Conservation (phyloP, 2,113 vertebrate genomes). For the Chaetura pelagica region DNA sequence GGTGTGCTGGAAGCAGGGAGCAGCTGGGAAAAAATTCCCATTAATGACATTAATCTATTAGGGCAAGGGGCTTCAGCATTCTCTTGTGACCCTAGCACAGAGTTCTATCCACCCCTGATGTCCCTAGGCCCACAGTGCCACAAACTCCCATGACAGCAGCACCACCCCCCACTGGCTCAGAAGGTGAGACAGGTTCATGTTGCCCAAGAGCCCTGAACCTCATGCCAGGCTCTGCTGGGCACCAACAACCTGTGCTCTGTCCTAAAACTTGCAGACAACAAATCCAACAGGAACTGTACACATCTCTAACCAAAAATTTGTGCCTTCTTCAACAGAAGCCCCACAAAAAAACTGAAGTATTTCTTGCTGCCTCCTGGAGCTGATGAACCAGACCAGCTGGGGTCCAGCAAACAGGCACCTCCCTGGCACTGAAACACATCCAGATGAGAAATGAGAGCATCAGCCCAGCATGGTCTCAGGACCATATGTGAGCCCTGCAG, state of each 20-base stretch:
- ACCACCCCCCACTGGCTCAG: neutral
- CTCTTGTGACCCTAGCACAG: neutral
- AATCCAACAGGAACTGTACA: neutral
- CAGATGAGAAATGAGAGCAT: neutral
- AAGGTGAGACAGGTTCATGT: neutral
- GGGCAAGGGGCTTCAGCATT: neutral
- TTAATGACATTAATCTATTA: neutral
- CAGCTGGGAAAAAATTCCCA: neutral
- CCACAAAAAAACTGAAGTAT: neutral
- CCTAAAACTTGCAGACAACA: neutral
- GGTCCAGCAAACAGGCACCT: neutral
- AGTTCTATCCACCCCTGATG: neutral
- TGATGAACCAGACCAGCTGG: neutral
- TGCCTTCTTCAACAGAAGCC: neutral
- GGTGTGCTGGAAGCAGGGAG: neutral
- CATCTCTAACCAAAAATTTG: neutral
- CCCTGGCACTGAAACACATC: too few relatives aligned
- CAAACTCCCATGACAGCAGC: neutral
- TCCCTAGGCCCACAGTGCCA: neutral
- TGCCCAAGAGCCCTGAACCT: neutral
- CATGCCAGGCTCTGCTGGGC: accelerated
- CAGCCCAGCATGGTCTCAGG: neutral
- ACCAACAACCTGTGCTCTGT: neutral
- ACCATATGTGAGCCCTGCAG: neutral
- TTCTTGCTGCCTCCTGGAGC: neutral